Evolutionary conservation across 1,140 invertebrate genomes (phyloP).

Genomic region (Aradophagus sp.): DNA sequence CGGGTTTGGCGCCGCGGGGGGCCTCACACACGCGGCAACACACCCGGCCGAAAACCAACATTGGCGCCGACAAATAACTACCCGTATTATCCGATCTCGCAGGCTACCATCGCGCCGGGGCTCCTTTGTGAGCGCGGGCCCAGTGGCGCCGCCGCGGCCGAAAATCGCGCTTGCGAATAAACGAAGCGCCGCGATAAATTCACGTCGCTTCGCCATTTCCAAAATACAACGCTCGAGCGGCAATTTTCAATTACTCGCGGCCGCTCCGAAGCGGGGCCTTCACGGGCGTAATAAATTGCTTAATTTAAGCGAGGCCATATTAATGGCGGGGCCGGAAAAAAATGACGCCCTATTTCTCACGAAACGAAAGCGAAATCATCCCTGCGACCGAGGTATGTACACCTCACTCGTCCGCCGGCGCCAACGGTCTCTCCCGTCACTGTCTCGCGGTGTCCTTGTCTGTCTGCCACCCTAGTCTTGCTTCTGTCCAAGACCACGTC

Average conservation of each 20-base stretch:
- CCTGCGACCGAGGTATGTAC: conserved; percentile 37
- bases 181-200: conserved; percentile 51
- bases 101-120: conserved; percentile 73
- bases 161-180: conserved; percentile 53
- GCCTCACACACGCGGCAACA: conserved; percentile 66
- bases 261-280: no score
- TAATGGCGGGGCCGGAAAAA: conserved; percentile 25
- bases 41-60: conserved; percentile 71
- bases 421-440: conserved; percentile 33
- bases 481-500: conserved; percentile 38
- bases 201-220: conserved; percentile 11
- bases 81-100: conserved; percentile 73
- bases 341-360: conserved; percentile 31
- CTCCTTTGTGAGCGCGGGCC: conserved; percentile 69
- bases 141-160: conserved; percentile 59
- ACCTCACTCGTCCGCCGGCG: conserved; percentile 36
- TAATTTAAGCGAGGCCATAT: conserved; percentile 13
- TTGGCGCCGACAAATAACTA: conserved; percentile 75
- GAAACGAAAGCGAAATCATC: conserved; percentile 37
- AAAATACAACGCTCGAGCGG: no score
- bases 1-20: conserved; percentile 70
- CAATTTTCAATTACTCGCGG: no score
- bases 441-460: conserved; percentile 16
- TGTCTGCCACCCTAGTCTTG: conserved; percentile 43
- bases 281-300: conserved; percentile 11